Conservation (phyloP, 2,888 invertebrate genomes). For the Hymenopus coronatus region DNA sequence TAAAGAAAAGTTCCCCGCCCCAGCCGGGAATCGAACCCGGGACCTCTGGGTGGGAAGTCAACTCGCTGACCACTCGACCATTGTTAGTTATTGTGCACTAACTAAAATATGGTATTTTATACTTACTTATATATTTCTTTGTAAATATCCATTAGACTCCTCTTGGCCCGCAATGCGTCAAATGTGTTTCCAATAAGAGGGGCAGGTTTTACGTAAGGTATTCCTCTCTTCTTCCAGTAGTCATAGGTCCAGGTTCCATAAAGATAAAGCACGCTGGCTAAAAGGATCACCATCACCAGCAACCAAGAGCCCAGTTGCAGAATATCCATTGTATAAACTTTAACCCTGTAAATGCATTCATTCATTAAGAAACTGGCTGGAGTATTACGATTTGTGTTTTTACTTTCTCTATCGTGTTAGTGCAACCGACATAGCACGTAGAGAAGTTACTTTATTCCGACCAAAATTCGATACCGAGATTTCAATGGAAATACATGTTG, state of each 20-base stretch:
- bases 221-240: constrained; percentile 32
- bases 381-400: no score
- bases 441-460: no score
- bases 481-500: no score
- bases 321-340: background rate
- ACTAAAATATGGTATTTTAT: background rate
- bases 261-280: background rate
- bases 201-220: constrained; percentile 22
- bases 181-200: constrained; percentile 37
- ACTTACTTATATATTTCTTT: constrained; percentile 42
- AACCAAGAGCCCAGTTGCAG: background rate
- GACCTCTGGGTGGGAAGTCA: no score
- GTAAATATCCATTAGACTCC: constrained; percentile 31
- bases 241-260: constrained; percentile 4
- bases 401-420: no score
- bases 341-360: background rate
- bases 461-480: no score
- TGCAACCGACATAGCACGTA: no score
- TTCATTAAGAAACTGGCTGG: no score
- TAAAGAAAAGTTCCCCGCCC: no score
- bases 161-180: constrained; percentile 36
- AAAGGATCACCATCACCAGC: background rate
- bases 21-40: no score
- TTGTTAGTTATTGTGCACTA: no score
- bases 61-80: no score